Evolutionary conservation across 2,888 invertebrate species (phyloP), one percentile per base, ranked within the genome.

Genomic region (Agrilus mali): DNA sequence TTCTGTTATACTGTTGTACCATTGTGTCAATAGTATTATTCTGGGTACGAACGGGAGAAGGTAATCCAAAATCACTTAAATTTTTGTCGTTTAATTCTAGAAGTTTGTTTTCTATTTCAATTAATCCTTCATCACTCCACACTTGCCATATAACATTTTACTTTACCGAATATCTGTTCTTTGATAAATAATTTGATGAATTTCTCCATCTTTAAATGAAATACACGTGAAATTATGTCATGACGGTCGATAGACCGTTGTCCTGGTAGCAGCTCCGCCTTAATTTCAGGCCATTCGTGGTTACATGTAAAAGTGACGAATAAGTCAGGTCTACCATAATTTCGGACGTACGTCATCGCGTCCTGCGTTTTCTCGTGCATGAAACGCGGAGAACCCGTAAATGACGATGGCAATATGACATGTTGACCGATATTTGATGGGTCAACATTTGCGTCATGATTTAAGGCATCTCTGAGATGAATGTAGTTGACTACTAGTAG

Each of bases 221-320:
- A 58, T 7, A 56, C 53, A 15, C 55, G 44, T 43, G 53, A 53
- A 8, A 47, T 53, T 7, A 17, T 17, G 17, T 17, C 17, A 40
- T 55, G 56, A 6, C 56, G 45, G 47, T 54, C 40, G 17, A 20
- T 33, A 1, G 40, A 7, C 17, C 17, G 17, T 5, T 17, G 5
- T 5, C 38, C 41, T 31, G 36, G 39, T 7, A 44, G 13, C 17
- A 46, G 14, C 17, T 16, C 7, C 7, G 33, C 16, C 27, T 27
- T 47, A 38, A 58, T 56, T 45, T 59, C 56, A 15, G 4, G n/a
- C 58, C 57, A 58, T 40, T 50, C 47, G 33, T 54, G 55, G 49
- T 56, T 58, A 42, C 54, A 56, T 10, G 55, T 56, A 17, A 33
- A 33, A 13, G 34, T 33, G 34, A 33, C 14, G 5, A 33, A 33